Percentiles rank a stretch among this genome's conserved stretches.
phyloP scores from a whole-genome alignment of 2,113 vertebrate species.

The Nerophis ophidion region DNA sequence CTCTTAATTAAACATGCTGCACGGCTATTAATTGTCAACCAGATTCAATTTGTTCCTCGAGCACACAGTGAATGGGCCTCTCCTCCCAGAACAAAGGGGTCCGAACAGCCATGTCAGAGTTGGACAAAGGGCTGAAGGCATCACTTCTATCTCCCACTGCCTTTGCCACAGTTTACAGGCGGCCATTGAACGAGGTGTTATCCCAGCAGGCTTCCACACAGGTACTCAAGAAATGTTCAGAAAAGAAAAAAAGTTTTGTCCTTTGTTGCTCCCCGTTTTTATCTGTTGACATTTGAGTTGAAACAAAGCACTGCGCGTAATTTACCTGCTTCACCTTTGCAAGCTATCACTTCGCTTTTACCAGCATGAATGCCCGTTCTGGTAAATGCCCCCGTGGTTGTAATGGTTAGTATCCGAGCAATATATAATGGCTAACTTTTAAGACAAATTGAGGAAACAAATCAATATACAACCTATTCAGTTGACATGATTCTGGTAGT shows the following conservation, averaged over 20 bases:
- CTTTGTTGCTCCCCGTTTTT: slow-evolving; percentile 15
- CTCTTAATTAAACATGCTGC: slow-evolving; percentile 74
- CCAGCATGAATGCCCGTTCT: slow-evolving; percentile 28
- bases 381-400: slow-evolving; percentile 43
- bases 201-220: slow-evolving; percentile 42
- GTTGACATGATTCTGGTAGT: slow-evolving; percentile 73
- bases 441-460: slow-evolving; percentile 73
- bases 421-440: slow-evolving; percentile 43
- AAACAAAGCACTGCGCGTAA: slow-evolving; percentile 45
- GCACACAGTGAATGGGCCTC: slow-evolving; percentile 61
- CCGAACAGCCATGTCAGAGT: slow-evolving; percentile 63
- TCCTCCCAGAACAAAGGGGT: slow-evolving; percentile 65
- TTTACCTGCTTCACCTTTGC: slow-evolving; percentile 19
- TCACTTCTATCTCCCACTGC: slow-evolving; percentile 48
- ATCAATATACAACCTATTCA: slow-evolving; percentile 68
- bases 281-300: slow-evolving; percentile 17
- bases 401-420: slow-evolving; percentile 44
- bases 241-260: slow-evolving; percentile 22
- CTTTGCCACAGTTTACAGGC: slow-evolving; percentile 27
- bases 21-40: slow-evolving; percentile 73
- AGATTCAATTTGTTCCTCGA: slow-evolving; percentile 71
- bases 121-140: slow-evolving; percentile 59
- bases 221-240: slow-evolving; percentile 32
- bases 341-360: slow-evolving; percentile 25
- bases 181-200: slow-evolving; percentile 49